phyloP scores from a whole-genome alignment of 2,113 vertebrate genomes.

The Cyprinodon variegatus region DNA sequence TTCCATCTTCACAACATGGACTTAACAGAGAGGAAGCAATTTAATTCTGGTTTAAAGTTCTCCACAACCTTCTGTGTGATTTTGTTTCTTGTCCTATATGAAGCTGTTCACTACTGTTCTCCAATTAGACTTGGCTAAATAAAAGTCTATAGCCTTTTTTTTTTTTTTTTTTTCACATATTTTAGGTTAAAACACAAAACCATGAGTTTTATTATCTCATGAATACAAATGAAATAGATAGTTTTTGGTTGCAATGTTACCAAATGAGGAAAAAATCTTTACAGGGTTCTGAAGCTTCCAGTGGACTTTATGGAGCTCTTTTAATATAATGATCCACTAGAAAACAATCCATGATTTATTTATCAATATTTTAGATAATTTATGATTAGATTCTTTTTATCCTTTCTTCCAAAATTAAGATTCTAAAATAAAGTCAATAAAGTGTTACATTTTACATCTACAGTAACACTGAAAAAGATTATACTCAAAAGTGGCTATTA shows the following conservation, averaged over 20 bases:
- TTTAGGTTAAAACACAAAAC: neutral
- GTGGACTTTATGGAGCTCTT: constrained; percentile 24
- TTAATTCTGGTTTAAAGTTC: too few relatives aligned
- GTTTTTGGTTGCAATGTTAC: neutral
- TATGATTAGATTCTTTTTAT: neutral
- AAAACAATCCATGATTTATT: neutral
- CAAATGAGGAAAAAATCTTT: constrained; percentile 3
- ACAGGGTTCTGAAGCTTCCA: constrained; percentile 1
- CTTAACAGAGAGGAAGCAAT: too few relatives aligned
- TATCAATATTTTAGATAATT: neutral
- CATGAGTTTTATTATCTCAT: neutral
- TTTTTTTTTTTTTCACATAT: too few relatives aligned
- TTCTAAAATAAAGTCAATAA: neutral
- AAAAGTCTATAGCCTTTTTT: neutral
- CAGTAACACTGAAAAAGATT: neutral
- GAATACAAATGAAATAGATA: neutral
- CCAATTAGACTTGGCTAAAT: neutral
- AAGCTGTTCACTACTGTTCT: neutral
- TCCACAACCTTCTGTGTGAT: neutral
- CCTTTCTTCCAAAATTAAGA: neutral
- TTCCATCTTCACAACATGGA: too few relatives aligned
- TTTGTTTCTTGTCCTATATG: neutral
- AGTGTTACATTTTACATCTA: neutral
- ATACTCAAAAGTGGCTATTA: neutral
- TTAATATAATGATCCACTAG: too few relatives aligned